Evolutionary conservation across 2,888 invertebrate genomes (phyloP).

Genomic region (Epinotia ramella): DNA sequence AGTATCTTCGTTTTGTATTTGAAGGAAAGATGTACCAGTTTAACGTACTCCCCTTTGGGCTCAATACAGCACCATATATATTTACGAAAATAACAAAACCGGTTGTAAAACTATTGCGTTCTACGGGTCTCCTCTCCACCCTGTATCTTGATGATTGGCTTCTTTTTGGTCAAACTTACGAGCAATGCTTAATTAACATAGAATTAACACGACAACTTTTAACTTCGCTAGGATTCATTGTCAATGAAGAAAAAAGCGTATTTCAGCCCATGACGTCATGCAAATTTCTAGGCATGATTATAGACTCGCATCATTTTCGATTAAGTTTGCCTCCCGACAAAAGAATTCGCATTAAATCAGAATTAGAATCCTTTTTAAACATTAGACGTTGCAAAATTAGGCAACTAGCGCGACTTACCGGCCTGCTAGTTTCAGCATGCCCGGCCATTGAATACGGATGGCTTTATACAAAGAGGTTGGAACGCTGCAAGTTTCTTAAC

Average conservation of each 20-base stretch:
- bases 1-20: too few relatives aligned
- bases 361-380: slow-evolving; percentile 31
- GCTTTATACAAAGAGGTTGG: slow-evolving; percentile 54
- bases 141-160: not conserved
- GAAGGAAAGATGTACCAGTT: too few relatives aligned
- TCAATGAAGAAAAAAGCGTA: not conserved
- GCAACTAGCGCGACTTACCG: slow-evolving; percentile 49
- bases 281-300: not conserved
- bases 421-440: too few relatives aligned
- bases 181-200: not conserved
- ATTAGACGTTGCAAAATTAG: slow-evolving; percentile 47
- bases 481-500: slow-evolving; percentile 48
- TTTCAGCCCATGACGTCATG: not conserved
- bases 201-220: not conserved
- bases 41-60: too few relatives aligned
- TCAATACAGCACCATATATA: too few relatives aligned
- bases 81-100: too few relatives aligned
- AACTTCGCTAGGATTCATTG: not conserved
- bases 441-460: slow-evolving; percentile 55
- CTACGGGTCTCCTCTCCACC: not conserved
- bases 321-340: not conserved
- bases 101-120: not conserved
- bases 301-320: not conserved
- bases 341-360: slow-evolving; percentile 17
- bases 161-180: not conserved